A percentile compares a stretch with the other conserved stretches of the same genome.
Evolutionary conservation across 2,113 vertebrate genomes (phyloP).

Genomic region (Cyanistes caeruleus): DNA sequence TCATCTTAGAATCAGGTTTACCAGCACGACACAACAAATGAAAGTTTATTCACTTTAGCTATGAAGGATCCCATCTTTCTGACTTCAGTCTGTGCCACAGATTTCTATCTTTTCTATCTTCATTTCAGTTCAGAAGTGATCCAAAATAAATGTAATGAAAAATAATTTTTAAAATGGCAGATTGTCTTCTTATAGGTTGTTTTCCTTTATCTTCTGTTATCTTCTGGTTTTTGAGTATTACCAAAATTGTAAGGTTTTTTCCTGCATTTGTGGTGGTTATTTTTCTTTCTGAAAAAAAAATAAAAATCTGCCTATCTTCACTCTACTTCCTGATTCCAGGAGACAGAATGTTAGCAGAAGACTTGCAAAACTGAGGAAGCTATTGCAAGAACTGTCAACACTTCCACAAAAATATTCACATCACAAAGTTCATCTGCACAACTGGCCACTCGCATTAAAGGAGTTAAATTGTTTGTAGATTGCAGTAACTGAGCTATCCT

Average conservation of each 20-base stretch:
- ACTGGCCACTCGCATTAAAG: neutral
- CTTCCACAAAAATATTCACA: neutral
- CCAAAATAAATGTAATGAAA: neutral
- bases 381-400: slow-evolving; percentile 1
- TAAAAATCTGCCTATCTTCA: neutral
- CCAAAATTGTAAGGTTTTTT: neutral
- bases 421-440: neutral
- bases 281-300: neutral
- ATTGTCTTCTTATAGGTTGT: neutral
- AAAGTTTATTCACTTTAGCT: neutral
- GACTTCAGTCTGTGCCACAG: neutral
- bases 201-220: neutral
- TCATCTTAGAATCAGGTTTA: neutral
- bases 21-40: neutral
- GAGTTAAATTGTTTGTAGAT: neutral
- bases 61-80: neutral
- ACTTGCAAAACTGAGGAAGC: slow-evolving; percentile 37
- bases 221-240: neutral
- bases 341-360: neutral
- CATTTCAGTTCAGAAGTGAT: neutral
- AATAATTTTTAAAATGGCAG: neutral
- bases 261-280: neutral
- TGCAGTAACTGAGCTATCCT: neutral
- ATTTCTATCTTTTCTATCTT: neutral
- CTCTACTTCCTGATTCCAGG: slow-evolving; percentile 18